Evolutionary conservation across 2,888 invertebrate species (phyloP), one percentile per base, ranked within the genome.

Genomic region (Marasmarcha lunaedactyla): DNA sequence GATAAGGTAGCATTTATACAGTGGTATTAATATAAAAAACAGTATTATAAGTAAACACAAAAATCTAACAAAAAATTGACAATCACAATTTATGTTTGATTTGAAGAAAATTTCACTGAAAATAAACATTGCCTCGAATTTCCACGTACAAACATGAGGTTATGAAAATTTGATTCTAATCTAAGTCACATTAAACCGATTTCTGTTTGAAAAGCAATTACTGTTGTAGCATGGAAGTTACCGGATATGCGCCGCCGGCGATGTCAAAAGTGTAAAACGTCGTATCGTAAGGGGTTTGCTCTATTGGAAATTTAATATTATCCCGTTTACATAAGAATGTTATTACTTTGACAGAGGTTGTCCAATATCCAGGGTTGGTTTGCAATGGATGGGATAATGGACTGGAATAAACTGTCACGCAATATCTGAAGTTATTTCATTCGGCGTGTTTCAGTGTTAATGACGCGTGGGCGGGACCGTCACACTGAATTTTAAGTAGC

Each of bases 151-250:
- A 43, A 45, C 46, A 56, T 57, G 54, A 44, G 50, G 46, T 51
- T 53, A 50, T 45, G 46, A 53, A 54, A 57, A 59, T 50, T 46
- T 48, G 52, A 65, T 63, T 59, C 58, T 52, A 50, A 45, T 45
- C 48, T 40, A 44, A 48, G 48, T 55, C 49, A 53, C 53, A 48
- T 47, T 47, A 44, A 11, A 30, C 11, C 63, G 57, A 57, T 59
- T 63, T 60, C 57, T 62, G 55, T 68, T 71, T 64, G 55, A 58
- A 55, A 60, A 67, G 61, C 65, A 73, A 76, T 72, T 65, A 73
- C 60, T 55, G 51, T 54, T 55, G 50, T 48, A 46, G 51, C 54
- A 49, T 54, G 55, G 34, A 11, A 9, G 30, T 11, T 30, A 7
- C 10, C 30, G 30, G 30, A 4, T 30, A 30, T 10, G 30, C 30